Percentiles rank a stretch among this genome's conserved stretches.
These are phyloP conservation scores for Clytia hemisphaerica DNA, from an alignment of 30 jellyfish, hydroid and myxozoan genomes.

Conservation along the genomic window DNA sequence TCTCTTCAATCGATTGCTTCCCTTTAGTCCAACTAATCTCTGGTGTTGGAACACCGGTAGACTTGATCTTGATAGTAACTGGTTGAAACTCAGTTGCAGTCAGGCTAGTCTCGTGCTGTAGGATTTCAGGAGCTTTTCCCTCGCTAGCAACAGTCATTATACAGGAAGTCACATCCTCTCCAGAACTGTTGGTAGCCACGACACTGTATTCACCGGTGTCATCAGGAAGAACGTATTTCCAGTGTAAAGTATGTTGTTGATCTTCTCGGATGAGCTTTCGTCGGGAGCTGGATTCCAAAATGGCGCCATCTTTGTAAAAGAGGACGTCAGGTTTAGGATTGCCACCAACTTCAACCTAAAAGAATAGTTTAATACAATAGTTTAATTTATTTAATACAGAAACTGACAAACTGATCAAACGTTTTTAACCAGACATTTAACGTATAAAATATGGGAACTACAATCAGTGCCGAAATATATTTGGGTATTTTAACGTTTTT, in stretches of 20 bases:
- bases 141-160: neutral
- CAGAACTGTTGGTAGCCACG: slow-evolving; percentile 56
- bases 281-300: slow-evolving; percentile 37
- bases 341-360: slow-evolving; percentile 63
- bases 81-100: slow-evolving; percentile 26
- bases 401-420: too few relatives aligned
- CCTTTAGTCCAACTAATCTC: slow-evolving; percentile 57
- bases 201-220: slow-evolving; percentile 95
- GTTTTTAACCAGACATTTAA: too few relatives aligned
- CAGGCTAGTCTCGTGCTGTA: neutral
- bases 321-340: slow-evolving; percentile 65
- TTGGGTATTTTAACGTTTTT: too few relatives aligned
- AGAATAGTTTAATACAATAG: too few relatives aligned
- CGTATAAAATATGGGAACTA: too few relatives aligned
- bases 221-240: slow-evolving; percentile 23
- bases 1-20: slow-evolving; percentile 3
- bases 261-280: slow-evolving; percentile 8
- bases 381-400: too few relatives aligned
- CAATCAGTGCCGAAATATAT: too few relatives aligned
- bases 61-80: slow-evolving; percentile 31
- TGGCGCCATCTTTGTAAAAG: slow-evolving; percentile 64
- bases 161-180: slow-evolving; percentile 30
- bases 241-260: neutral
- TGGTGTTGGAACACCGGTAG: slow-evolving; percentile 70
- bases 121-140: slow-evolving; percentile 21